These are phyloP conservation scores for Ploceus nigricollis DNA, from an alignment of 2,113 vertebrate species.

Conservation along the genomic window DNA sequence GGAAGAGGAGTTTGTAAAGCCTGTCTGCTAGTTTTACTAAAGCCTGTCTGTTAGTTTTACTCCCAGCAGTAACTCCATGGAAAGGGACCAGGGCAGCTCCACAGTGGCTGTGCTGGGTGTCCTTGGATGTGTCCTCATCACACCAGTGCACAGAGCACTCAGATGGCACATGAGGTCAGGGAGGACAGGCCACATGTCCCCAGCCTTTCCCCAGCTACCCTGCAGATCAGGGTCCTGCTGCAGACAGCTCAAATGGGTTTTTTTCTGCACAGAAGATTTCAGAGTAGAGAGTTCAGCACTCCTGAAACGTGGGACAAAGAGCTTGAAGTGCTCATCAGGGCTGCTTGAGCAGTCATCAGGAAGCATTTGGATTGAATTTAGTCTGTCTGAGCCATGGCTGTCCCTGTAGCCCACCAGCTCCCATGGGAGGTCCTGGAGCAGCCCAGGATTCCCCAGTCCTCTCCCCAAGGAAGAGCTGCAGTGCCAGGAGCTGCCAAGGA, in stretches of 20 bases:
- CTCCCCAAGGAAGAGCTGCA: not conserved
- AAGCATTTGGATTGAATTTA: not conserved
- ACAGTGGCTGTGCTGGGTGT: not conserved
- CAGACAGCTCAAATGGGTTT: not conserved
- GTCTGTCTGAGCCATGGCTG: not conserved
- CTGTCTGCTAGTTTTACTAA: not conserved
- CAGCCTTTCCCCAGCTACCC: not conserved
- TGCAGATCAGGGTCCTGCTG: not conserved
- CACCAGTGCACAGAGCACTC: not conserved
- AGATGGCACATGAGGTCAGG: not conserved
- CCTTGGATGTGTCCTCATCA: not conserved
- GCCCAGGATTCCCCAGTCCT: not conserved
- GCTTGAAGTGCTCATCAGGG: not conserved
- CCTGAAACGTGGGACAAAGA: not conserved
- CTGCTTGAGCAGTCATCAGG: not conserved
- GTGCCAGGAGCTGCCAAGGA: not conserved
- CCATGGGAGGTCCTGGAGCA: not conserved
- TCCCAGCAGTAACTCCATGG: not conserved
- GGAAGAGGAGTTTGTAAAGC: not conserved
- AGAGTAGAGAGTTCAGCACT: not conserved
- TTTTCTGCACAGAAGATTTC: not conserved
- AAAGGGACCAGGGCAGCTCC: not conserved
- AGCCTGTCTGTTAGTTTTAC: not conserved
- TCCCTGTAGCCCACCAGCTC: not conserved
- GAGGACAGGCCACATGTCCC: not conserved